Evolutionary conservation across 2,797 vertebrate genomes (phyloP).

Genomic region (Buphagus erythrorhynchus): DNA sequence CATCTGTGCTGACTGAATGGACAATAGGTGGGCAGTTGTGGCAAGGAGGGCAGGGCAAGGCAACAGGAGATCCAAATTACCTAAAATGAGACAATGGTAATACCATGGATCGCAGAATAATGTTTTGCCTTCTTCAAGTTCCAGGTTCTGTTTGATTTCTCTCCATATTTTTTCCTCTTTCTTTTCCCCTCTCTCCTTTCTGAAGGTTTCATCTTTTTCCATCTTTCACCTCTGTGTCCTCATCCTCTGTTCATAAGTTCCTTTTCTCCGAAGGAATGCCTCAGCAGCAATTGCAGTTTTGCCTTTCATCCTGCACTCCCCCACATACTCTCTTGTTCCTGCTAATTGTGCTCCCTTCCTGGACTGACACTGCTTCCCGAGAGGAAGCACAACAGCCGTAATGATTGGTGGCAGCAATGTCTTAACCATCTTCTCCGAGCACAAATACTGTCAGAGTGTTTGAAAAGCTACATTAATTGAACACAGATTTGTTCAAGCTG

Average conservation of each 20-base stretch:
- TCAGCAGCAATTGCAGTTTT: neutral
- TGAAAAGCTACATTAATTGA: constrained; percentile 70
- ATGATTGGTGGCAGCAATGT: constrained; percentile 67
- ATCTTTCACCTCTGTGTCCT: neutral
- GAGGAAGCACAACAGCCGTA: constrained; percentile 33
- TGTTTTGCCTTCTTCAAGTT: neutral
- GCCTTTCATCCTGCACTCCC: constrained; percentile 17
- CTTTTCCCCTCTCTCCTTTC: neutral
- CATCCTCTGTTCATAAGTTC: neutral
- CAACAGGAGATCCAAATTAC: neutral
- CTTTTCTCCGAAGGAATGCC: neutral
- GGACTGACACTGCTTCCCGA: constrained; percentile 49
- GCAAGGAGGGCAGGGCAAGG: neutral
- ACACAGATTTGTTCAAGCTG: constrained; percentile 67
- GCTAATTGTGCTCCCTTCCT: constrained; percentile 59
- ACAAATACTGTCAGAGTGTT: constrained; percentile 64
- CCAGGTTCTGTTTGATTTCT: neutral
- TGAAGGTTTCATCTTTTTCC: neutral
- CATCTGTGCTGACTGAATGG: neutral
- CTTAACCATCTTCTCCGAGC: constrained; percentile 63
- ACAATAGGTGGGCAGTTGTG: neutral
- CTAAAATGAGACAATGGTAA: neutral
- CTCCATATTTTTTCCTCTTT: neutral
- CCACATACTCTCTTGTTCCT: constrained; percentile 15
- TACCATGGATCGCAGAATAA: fast-evolving